A percentile compares a stretch with the other conserved stretches of the same genome.
phyloP scores from a whole-genome alignment of 2,888 invertebrate species.

The Drosophila setosimentum region DNA sequence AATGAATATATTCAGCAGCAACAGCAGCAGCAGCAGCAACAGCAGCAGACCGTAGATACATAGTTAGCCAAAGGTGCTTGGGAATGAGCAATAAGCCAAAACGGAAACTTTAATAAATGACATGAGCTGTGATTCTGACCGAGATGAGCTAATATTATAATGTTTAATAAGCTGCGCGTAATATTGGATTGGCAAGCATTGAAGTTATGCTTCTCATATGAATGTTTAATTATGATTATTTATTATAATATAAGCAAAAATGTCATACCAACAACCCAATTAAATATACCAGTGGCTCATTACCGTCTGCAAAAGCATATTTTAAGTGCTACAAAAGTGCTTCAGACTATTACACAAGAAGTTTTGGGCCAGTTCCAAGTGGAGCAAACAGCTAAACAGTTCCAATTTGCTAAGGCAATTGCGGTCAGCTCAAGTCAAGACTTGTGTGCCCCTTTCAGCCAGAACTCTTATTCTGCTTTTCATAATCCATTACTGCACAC shows the following conservation, averaged over 20 bases:
- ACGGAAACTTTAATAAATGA: conserved; percentile 8
- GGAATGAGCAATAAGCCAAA: background rate
- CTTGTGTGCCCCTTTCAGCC: background rate
- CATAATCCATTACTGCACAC: conserved; percentile 14
- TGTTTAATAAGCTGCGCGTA: background rate
- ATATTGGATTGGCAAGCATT: background rate
- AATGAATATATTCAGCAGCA: conserved; percentile 4
- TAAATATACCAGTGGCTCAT: background rate
- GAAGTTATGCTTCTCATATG: background rate
- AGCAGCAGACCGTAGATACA: too few species aligned
- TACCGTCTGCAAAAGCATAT: conserved; percentile 12
- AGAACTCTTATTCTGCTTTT: background rate
- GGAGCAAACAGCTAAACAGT: conserved; percentile 24
- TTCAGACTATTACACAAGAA: conserved; percentile 26
- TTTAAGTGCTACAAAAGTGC: conserved; percentile 15
- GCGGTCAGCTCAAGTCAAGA: conserved; percentile 43
- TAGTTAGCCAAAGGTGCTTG: background rate
- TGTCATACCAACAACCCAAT: background rate
- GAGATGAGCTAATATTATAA: background rate
- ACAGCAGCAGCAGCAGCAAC: background rate
- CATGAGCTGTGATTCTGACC: background rate
- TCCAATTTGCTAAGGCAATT: conserved; percentile 34
- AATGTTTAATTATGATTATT: background rate
- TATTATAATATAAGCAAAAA: background rate
- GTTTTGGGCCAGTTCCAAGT: conserved; percentile 46